Evolutionary conservation across 2,113 vertebrate species (phyloP).

Genomic region (Stomatorhinus ivindoensis): DNA sequence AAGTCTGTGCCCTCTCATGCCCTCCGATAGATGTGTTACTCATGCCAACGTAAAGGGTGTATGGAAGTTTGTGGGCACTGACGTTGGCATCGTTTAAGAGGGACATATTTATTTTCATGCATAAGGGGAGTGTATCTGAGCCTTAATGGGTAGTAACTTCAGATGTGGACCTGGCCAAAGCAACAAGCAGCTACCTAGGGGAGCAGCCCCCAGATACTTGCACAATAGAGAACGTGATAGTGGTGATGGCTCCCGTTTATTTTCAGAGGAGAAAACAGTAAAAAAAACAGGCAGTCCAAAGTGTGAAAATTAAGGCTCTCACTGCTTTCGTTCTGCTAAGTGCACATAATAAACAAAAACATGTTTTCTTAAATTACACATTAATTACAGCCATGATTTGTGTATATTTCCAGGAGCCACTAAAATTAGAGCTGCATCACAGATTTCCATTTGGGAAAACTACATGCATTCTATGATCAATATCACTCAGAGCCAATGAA

Average conservation of each 20-base stretch:
- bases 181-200: neutral
- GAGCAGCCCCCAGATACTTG: neutral
- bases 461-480: neutral
- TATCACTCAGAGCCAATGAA: neutral
- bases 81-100: neutral
- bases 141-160: neutral
- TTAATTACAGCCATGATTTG: neutral
- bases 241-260: neutral
- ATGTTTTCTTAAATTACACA: neutral
- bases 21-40: neutral
- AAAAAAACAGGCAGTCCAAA: neutral
- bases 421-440: neutral
- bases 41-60: neutral
- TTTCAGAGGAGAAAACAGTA: neutral
- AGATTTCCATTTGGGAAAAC: neutral
- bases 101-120: neutral
- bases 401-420: neutral
- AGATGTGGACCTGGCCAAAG: neutral
- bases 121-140: neutral
- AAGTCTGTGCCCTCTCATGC: neutral
- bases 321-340: neutral
- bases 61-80: neutral
- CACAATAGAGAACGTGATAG: neutral
- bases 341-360: neutral
- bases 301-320: neutral